Evolutionary conservation across 2,888 invertebrate species (phyloP), one percentile per base, ranked within the genome.

Genomic region (Pollenia amentaria): DNA sequence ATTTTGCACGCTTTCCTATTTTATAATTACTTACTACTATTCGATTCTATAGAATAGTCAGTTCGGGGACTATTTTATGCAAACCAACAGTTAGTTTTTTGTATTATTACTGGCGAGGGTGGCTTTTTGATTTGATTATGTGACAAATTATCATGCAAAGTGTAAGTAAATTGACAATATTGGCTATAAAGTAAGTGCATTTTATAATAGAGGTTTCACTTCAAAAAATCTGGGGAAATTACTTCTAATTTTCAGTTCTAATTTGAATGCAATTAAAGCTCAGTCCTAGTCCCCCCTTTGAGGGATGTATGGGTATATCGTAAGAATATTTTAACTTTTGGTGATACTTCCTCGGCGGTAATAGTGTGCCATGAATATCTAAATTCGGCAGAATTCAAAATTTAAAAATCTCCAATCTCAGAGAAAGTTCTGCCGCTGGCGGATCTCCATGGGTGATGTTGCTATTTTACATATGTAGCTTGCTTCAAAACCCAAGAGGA

Each of bases 1-100:
- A 84, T 87, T 87, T 87, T 87, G 77, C 87, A 87, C 84, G 80
- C 76, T 84, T 77, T 78, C 69, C 73, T 21, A n/a, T 73, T 75
- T 73, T 11, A 57, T 79, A 84, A 84, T 84, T 79, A 72, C 53
- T 73, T 40, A 65, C 51, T 76, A 75, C 38, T n/a, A 9, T 60
- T 48, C 42, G 46, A 18, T 46, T 18, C 18, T 46, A 55, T 77
- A 6, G n/a, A 38, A 57, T 55, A 29, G 60, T 29, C 18, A 29
- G 60, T 29, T n/a, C 18, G 38, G 53, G 9, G 44, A 62, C 38
- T 69, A 29, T 29, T 29, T 29, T 29, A 29, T 29, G 29, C 29
- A 29, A 29, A 29, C 29, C 29, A 29, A 29, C 29, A 29, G 21
- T 57, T 46, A 69, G 55, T 60, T 29, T 51, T 64, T 55, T 75